Percentiles rank a stretch among this genome's conserved stretches.
These are phyloP conservation scores for Anniella stebbinsi DNA, from an alignment of 2,797 vertebrate species.

Conservation along the genomic window DNA sequence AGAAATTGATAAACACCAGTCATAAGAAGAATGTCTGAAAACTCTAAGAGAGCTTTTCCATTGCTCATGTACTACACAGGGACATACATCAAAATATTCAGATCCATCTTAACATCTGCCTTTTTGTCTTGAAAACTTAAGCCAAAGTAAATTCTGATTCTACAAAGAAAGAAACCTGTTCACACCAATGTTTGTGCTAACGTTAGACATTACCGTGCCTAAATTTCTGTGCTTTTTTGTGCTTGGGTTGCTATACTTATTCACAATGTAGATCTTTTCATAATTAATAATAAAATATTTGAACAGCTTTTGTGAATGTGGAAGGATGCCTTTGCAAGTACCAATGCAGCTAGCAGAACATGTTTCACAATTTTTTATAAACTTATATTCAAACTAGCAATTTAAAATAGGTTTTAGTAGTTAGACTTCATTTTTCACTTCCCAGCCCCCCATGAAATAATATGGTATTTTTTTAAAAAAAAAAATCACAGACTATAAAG, in stretches of 20 bases:
- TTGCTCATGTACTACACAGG: not conserved
- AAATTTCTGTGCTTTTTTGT: not conserved
- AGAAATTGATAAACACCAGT: not conserved
- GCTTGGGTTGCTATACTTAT: not conserved
- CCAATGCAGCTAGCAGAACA: accelerated
- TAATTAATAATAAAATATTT: not conserved
- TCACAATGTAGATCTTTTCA: not conserved
- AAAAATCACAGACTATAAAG: conserved; percentile 12
- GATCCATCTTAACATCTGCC: not conserved
- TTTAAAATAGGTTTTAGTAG: conserved; percentile 12
- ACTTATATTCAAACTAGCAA: not conserved
- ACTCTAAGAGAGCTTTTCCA: not conserved
- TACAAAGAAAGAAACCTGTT: not conserved
- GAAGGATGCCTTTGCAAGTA: not conserved
- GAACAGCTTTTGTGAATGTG: not conserved
- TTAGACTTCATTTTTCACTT: conserved; percentile 34
- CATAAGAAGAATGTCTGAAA: not conserved
- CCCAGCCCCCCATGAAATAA: conserved; percentile 2
- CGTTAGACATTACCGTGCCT: not conserved
- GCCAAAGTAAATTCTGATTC: not conserved
- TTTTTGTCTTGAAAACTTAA: conserved; percentile 7
- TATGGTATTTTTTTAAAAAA: conserved; percentile 21
- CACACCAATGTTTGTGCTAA: not conserved
- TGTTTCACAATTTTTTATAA: not conserved
- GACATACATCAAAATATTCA: not conserved